Evolutionary conservation across 2,113 vertebrate genomes (phyloP).

Genomic region (Tetrao urogallus): DNA sequence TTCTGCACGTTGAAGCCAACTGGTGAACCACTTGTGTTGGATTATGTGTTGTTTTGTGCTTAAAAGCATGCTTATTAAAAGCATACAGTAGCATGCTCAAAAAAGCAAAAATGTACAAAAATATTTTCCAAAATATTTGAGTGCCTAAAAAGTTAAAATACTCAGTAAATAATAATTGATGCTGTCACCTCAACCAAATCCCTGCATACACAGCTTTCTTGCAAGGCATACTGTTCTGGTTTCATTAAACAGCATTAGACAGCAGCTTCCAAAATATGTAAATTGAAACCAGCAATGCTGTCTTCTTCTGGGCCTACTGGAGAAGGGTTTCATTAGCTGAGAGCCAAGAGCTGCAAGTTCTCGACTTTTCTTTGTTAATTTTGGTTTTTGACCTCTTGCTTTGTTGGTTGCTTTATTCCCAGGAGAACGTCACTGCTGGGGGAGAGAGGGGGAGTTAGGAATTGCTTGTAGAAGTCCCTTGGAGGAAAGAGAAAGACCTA

Average conservation of each 20-base stretch:
- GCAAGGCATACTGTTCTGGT: fast-evolving
- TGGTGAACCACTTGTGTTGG: background rate
- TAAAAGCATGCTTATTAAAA: background rate
- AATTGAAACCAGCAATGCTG: background rate
- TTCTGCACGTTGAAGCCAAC: background rate
- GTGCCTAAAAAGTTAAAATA: background rate
- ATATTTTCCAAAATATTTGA: background rate
- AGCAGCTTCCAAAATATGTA: background rate
- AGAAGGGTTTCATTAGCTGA: background rate
- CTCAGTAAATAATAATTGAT: background rate
- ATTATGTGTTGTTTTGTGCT: background rate
- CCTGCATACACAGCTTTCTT: background rate
- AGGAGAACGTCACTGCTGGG: fast-evolving
- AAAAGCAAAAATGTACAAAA: background rate
- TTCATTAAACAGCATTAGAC: background rate
- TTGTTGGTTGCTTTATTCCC: background rate
- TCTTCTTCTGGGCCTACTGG: background rate
- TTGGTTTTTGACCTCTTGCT: background rate
- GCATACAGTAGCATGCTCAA: background rate
- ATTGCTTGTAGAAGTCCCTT: background rate
- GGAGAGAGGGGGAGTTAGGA: background rate
- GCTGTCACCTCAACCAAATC: background rate
- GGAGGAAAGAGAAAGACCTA: background rate
- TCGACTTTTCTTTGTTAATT: fast-evolving
- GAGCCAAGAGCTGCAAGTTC: background rate